Base-by-base conservation (phyloP, 2,888 invertebrate species). In the Limnephilus marmoratus region DNA sequence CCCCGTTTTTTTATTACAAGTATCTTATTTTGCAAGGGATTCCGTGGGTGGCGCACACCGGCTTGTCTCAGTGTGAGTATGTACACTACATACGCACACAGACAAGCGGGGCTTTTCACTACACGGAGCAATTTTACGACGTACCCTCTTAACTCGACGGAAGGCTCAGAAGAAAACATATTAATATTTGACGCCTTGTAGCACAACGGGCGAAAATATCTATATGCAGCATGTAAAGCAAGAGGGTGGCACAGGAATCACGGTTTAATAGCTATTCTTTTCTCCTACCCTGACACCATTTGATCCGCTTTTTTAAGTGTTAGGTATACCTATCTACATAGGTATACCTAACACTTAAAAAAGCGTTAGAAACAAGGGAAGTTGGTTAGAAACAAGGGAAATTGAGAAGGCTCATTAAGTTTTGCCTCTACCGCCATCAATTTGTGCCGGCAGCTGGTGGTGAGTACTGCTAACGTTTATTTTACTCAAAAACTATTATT, bases 121-220 rank as follows among this genome's bases (percentile, higher is more conserved):
- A 83, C 82, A 82, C 31, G 91, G 68, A 80, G 53, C 90, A 90
- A 81, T 91, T 93, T 93, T 91, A 93, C 88, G 93, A 92, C 89
- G 82, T 89, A 81, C 81, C 91, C 93, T 91, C 92, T 93, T 93
- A 90, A 91, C 90, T 93, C 90, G 91, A 90, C 91, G 90, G 49
- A 90, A 86, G 49, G 81, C 85, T 87, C 68, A 90, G 90, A 90
- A 90, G 91, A 93, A 92, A 93, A 93, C 93, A 93, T 92, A 91
- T 93, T 93, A 93, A 93, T 93, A 93, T 93, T 92, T 93, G 93
- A 93, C 91, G 93, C 88, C 86, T 90, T 87, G 83, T 80, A 86
- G 85, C 81, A 49, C 83, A 85, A 90, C 68, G 89, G 53, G 90
- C 92, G 86, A 90, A 88, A 82, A 88, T 81, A 90, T 90, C 68